Percentiles rank a stretch among this genome's conserved stretches.
These are phyloP conservation scores for Beris chalybata DNA, from an alignment of 2,888 invertebrate species.

Conservation along the genomic window DNA sequence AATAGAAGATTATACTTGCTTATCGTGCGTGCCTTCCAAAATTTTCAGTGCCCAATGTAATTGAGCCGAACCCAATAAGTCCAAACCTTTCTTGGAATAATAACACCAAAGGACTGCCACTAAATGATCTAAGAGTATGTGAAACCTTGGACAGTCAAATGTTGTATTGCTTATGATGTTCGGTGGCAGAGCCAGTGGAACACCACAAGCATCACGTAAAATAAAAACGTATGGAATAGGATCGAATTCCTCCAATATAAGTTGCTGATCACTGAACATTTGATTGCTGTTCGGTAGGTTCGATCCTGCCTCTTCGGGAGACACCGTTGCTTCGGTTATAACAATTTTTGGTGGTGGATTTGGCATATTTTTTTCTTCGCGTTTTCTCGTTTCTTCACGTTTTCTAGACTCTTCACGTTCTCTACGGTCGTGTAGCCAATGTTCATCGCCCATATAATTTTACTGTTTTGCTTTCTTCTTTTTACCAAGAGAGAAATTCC, in stretches of 20 bases:
- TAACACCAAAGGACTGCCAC: conserved; percentile 42
- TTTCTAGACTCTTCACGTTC: too few relatives aligned
- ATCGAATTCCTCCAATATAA: conserved; percentile 29
- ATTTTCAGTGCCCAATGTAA: conserved; percentile 42
- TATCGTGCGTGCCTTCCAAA: conserved; percentile 40
- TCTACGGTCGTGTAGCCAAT: too few relatives aligned
- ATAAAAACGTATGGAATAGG: conserved; percentile 40
- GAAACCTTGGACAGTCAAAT: conserved; percentile 39
- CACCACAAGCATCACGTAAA: conserved; percentile 37
- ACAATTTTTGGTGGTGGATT: too few relatives aligned
- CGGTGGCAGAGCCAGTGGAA: conserved; percentile 28
- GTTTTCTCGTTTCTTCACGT: too few relatives aligned
- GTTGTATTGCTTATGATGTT: conserved; percentile 20
- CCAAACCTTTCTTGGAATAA: conserved; percentile 34
- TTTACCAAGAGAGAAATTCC: too few relatives aligned
- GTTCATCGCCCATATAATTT: too few relatives aligned
- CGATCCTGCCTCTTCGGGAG: too few relatives aligned
- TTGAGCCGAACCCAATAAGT: conserved; percentile 36
- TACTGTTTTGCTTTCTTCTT: too few relatives aligned
- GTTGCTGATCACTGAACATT: conserved; percentile 5
- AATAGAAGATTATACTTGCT: conserved; percentile 6
- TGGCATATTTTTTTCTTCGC: too few relatives aligned
- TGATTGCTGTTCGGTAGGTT: too few relatives aligned
- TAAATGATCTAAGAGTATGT: conserved; percentile 41
- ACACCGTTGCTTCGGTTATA: too few relatives aligned